Evolutionary conservation across 2,888 invertebrate species (phyloP).

Genomic region (Drosophila sordidapex): DNA sequence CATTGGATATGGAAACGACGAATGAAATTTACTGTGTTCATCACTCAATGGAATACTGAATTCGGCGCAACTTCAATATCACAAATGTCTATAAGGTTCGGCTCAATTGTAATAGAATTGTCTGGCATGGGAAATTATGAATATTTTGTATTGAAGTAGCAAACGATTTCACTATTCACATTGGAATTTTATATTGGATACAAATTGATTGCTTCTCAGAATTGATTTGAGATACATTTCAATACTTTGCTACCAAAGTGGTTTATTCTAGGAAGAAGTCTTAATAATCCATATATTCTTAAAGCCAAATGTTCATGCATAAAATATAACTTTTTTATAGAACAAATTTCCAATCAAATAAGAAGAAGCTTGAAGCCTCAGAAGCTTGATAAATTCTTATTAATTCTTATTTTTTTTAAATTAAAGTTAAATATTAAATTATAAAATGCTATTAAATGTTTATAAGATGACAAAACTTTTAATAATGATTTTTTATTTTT

Average conservation of each 20-base stretch:
- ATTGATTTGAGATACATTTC: neutral
- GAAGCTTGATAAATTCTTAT: neutral
- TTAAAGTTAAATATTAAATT: neutral
- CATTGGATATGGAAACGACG: conserved; percentile 7
- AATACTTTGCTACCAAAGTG: neutral
- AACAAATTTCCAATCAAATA: neutral
- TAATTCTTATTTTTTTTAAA: neutral
- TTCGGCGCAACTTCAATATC: conserved; percentile 13
- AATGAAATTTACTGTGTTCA: conserved; percentile 9
- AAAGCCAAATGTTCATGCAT: neutral
- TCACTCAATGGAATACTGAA: conserved; percentile 23
- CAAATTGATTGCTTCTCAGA: conserved; percentile 10
- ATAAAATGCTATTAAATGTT: too few species aligned
- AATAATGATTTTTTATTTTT: neutral
- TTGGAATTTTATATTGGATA: neutral
- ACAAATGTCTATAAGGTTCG: conserved; percentile 12
- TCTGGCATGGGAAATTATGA: conserved; percentile 2
- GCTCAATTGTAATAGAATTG: neutral
- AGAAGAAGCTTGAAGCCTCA: too few species aligned
- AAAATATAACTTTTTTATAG: neutral
- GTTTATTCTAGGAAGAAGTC: neutral
- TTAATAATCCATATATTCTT: neutral
- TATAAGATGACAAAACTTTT: too few species aligned
- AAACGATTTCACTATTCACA: neutral
- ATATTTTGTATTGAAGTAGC: conserved; percentile 6